These are phyloP conservation scores for Ischnura elegans DNA, from an alignment of 2,888 invertebrate species.

Conservation along the genomic window DNA sequence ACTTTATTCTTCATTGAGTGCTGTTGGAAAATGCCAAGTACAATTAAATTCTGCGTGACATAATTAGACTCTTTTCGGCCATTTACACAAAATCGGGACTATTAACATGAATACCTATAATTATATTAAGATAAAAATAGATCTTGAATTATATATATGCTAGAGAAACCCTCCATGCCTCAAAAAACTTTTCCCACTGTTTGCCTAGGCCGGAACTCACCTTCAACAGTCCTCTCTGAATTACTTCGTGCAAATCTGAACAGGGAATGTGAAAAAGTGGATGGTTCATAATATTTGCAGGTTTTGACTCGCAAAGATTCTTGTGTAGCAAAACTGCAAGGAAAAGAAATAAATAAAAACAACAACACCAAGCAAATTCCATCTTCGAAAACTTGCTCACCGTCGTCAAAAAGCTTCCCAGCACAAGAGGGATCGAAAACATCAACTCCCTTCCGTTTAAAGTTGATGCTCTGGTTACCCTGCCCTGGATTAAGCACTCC, in stretches of 20 bases:
- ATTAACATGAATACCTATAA: neutral
- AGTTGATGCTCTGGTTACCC: neutral
- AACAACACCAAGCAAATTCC: neutral
- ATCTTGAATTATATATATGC: neutral
- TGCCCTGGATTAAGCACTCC: neutral
- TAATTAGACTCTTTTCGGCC: too few relatives aligned
- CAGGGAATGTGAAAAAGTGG: neutral
- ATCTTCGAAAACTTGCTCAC: neutral
- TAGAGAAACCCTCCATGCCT: too few relatives aligned
- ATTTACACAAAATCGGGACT: too few relatives aligned
- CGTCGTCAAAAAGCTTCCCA: constrained; percentile 18
- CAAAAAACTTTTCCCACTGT: too few relatives aligned
- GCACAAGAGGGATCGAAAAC: neutral
- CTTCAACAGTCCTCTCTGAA: constrained; percentile 24
- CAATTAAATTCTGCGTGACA: too few relatives aligned
- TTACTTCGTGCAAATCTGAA: constrained; percentile 24
- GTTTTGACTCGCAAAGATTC: neutral
- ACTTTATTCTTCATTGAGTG: neutral
- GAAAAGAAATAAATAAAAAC: neutral
- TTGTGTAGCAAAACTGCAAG: neutral
- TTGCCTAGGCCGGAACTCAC: too few relatives aligned
- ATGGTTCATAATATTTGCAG: neutral
- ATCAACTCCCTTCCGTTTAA: neutral
- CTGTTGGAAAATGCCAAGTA: neutral
- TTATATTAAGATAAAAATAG: neutral